Base-by-base conservation (phyloP, 2,113 vertebrate species). In the Lonchura striata region DNA sequence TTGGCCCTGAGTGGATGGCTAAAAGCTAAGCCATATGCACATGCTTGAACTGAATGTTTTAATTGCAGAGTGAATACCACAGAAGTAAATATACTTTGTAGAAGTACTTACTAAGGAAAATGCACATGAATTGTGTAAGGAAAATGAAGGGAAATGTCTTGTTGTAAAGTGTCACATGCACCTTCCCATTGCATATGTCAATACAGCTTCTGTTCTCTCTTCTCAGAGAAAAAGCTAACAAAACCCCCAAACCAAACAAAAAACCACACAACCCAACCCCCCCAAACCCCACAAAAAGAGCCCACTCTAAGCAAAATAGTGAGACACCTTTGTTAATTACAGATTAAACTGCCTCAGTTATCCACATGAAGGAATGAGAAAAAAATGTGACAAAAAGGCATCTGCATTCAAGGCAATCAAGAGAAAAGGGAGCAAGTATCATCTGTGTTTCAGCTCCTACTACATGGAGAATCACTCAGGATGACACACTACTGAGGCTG, bases 241-340 rank as follows among this genome's bases (percentile, higher is more conserved):
- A 59, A 42, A 42, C 3, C 2, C 4, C 15, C 15, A 15, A 66
- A 54, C 11, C 46, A 82, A 60, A 20, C 16, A 70, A 69, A 31
- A 24, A 41, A 33, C n/a, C n/a, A n/a, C n/a, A 2, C 4, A 11
- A 13, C 41, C 27, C 28, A 49, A 18, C 6, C 3, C 8, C 3
- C 9, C 11, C 2, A 56, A 39, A 33, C 5, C 10, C 9, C 20
- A n/a, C 9, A 24, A 41, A 47, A 44, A n/a, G 31, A 10, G 2
- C 56, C 7, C 6, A 1, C 8, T 28, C 41, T 16, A 52, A 30
- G 22, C 2, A 64, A 70, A 44, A 41, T 37, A 25, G 6, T 52
- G 23, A 61, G 9, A 71, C 23, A 12, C 2, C 10, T 69, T 53
- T 75, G 14, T 50, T 46, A 56, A 56, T 66, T 88, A 10, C n/a